Percentiles rank a stretch among this genome's conserved stretches.
Evolutionary conservation across 2,797 vertebrate genomes (phyloP).

Genomic region (Gallirallus australis): DNA sequence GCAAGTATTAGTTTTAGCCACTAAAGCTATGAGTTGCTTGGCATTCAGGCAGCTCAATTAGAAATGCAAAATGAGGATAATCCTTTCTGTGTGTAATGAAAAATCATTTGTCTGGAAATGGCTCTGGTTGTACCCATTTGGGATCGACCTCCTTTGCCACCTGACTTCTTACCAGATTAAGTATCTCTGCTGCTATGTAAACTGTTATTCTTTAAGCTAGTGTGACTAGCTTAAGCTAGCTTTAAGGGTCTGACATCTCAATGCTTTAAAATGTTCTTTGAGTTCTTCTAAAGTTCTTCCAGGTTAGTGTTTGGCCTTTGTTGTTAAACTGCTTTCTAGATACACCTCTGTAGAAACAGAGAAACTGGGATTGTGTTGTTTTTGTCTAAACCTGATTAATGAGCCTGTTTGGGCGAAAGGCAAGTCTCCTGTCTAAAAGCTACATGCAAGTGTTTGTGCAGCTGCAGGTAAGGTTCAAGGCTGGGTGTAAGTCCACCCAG

Average conservation of each 20-base stretch:
- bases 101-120: neutral
- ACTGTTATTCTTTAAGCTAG: neutral
- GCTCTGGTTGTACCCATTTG: neutral
- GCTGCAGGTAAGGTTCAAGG: neutral
- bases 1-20: neutral
- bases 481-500: neutral
- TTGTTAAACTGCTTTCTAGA: neutral
- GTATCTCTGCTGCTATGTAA: neutral
- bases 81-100: neutral
- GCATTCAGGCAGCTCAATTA: neutral
- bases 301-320: fast-evolving
- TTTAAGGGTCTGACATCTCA: neutral
- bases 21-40: neutral
- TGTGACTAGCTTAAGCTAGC: no score
- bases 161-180: neutral
- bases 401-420: neutral
- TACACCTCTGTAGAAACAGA: neutral
- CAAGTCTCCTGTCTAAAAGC: neutral
- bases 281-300: neutral
- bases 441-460: neutral
- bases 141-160: neutral
- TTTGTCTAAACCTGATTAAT: neutral
- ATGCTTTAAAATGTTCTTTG: neutral
- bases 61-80: neutral
- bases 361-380: neutral